These are phyloP conservation scores for Elmis aenea DNA, from an alignment of 2,888 invertebrate species.

Conservation along the genomic window DNA sequence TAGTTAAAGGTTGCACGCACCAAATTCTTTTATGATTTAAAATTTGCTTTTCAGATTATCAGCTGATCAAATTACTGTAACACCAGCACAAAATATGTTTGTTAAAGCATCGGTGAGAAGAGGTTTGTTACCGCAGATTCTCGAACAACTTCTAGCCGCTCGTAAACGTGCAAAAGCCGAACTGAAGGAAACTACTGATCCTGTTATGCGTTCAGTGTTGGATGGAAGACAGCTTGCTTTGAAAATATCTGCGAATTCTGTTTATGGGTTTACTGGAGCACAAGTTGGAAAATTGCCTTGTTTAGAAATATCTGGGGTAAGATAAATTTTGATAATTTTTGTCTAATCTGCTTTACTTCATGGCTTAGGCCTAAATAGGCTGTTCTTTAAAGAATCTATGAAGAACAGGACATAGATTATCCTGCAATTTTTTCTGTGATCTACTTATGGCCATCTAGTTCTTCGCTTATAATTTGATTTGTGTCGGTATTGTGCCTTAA, in stretches of 20 bases:
- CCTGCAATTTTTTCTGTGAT: too few relatives aligned
- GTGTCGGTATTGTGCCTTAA: too few relatives aligned
- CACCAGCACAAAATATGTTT: conserved; percentile 89
- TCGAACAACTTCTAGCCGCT: conserved; percentile 84
- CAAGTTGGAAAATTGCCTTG: conserved; percentile 95
- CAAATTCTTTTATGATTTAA: too few relatives aligned
- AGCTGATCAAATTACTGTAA: conserved; percentile 74
- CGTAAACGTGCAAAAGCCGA: conserved; percentile 93
- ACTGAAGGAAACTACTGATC: conserved; percentile 92
- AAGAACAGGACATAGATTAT: too few relatives aligned
- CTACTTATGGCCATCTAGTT: too few relatives aligned
- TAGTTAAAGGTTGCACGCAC: conserved; percentile 35
- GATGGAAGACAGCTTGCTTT: conserved; percentile 96
- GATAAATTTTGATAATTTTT: conserved; percentile 26
- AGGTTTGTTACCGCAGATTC: conserved; percentile 91
- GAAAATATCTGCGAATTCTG: conserved; percentile 98
- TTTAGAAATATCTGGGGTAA: conserved; percentile 85
- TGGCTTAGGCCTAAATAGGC: too few relatives aligned
- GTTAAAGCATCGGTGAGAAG: conserved; percentile 81
- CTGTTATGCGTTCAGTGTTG: conserved; percentile 85
- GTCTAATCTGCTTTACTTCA: too few relatives aligned
- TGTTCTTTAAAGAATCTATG: too few relatives aligned
- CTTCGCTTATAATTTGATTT: too few relatives aligned
- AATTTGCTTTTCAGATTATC: too few relatives aligned
- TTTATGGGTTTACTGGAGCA: conserved; percentile 99